Conservation (phyloP, 2,113 vertebrate genomes). For the Ondatra zibethicus region DNA sequence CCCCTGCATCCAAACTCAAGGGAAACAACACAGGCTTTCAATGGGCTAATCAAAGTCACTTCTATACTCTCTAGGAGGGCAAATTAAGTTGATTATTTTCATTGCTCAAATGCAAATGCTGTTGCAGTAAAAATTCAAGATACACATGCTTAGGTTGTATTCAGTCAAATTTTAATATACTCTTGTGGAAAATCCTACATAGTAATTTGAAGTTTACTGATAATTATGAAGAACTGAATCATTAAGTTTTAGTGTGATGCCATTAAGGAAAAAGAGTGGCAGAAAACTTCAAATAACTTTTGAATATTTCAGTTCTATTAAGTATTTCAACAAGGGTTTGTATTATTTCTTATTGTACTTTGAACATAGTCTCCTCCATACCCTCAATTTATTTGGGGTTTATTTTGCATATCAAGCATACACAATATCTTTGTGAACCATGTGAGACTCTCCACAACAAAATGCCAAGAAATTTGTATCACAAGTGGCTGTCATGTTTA, state of each 20-base stretch:
- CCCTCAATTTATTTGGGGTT: too few species aligned
- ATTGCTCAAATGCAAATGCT: conserved; percentile 76
- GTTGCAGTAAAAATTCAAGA: conserved; percentile 64
- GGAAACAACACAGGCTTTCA: conserved; percentile 60
- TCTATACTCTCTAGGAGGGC: conserved; percentile 72
- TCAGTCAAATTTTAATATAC: conserved; percentile 56
- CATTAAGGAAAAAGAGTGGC: conserved; percentile 43
- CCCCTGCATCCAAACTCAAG: conserved; percentile 69
- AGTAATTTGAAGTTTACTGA: conserved; percentile 36
- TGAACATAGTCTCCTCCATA: background rate
- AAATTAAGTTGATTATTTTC: conserved; percentile 78
- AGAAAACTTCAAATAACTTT: background rate
- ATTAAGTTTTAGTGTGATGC: conserved; percentile 46
- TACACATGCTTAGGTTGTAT: conserved; percentile 44
- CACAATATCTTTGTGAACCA: too few species aligned
- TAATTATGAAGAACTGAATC: conserved; percentile 54
- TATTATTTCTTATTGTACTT: background rate
- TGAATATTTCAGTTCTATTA: background rate
- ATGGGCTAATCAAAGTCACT: conserved; percentile 75
- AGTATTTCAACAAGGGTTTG: background rate
- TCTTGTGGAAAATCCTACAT: conserved; percentile 6
- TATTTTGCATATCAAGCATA: too few species aligned
- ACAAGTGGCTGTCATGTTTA: too few species aligned
- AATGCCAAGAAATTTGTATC: too few species aligned
- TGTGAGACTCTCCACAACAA: too few species aligned